Base-by-base conservation (phyloP, 2,888 invertebrate species). In the Liopterus haemorrhoidalis region DNA sequence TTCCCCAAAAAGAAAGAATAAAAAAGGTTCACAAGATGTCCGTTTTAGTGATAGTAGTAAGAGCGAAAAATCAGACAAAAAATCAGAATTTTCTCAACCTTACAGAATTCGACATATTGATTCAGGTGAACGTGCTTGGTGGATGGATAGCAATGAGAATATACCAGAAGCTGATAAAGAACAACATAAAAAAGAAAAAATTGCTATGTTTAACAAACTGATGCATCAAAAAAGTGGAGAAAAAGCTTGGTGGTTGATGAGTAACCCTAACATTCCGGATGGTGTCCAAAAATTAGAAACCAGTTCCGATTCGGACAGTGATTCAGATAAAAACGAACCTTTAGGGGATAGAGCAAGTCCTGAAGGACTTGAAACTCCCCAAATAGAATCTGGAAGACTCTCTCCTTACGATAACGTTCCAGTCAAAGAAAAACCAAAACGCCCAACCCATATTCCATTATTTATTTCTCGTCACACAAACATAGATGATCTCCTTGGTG, bases 401-500 rank as follows among this genome's bases (percentile, higher is more conserved):
- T 84, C 83, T 33, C 83, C 84, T 14, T 85, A 85, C 59, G 85
- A 85, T 65, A 85, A 83, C 63, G 74, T 79, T 55, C 72, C 72
- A 54, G 45, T 35, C 50, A 30, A 54, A 52, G 47, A 49, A 28
- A 59, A 57, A 48, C 49, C 51, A 5, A 56, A 55, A 39, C 59
- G 59, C 37, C 55, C 57, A 65, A 63, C 72, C 57, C 67, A 56
- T 63, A 68, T 55, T 62, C 72, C 70, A 42, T 68, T 79, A 41
- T 94, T 89, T 64, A 88, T 91, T 54, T 89, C 91, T 8, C 78
- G 81, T 44, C 87, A 87, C 65, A 83, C 82, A 28, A 87, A 91
- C 66, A 91, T 93, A 55, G 92, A 92, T 63, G 93, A 94, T 61
- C 78, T 94, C 62, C 72, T 94, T 49, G 92, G 90, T 33, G 72